Percentiles rank a stretch among this genome's conserved stretches.
Conservation (phyloP, 2,797 vertebrate genomes). For the Amniataba percoides region DNA sequence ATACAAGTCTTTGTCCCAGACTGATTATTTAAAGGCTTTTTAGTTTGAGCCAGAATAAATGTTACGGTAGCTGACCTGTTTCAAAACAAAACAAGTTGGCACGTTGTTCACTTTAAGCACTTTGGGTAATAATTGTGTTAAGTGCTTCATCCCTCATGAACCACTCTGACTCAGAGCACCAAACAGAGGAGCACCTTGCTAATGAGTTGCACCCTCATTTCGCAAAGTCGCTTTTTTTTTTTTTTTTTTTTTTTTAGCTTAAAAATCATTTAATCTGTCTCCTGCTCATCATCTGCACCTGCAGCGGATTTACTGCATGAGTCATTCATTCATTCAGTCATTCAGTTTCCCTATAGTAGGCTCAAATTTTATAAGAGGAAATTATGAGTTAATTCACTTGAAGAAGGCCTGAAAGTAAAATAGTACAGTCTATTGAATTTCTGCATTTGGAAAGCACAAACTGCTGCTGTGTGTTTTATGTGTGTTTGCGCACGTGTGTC, state of each 20-base stretch:
- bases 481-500: background rate
- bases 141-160: slow-evolving; percentile 27
- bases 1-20: background rate
- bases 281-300: slow-evolving; percentile 10
- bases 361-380: background rate
- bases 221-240: slow-evolving; percentile 5
- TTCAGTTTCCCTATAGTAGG: background rate
- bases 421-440: too few relatives aligned
- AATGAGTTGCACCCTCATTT: slow-evolving; percentile 41
- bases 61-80: background rate
- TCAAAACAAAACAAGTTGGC: background rate
- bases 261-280: slow-evolving; percentile 34
- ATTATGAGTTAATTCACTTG: background rate
- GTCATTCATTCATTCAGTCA: slow-evolving; percentile 7
- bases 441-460: background rate
- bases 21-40: background rate
- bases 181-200: slow-evolving; percentile 4
- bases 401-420: background rate
- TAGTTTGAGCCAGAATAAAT: background rate
- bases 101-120: slow-evolving; percentile 16
- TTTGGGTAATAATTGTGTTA: slow-evolving; percentile 25
- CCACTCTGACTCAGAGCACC: slow-evolving; percentile 24
- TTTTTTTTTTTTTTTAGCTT: background rate
- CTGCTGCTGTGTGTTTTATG: too few relatives aligned
- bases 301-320: slow-evolving; percentile 23